Percentiles rank a stretch among this genome's conserved stretches.
Conservation (phyloP, 1,140 invertebrate species). For the Zophobas atratus region DNA sequence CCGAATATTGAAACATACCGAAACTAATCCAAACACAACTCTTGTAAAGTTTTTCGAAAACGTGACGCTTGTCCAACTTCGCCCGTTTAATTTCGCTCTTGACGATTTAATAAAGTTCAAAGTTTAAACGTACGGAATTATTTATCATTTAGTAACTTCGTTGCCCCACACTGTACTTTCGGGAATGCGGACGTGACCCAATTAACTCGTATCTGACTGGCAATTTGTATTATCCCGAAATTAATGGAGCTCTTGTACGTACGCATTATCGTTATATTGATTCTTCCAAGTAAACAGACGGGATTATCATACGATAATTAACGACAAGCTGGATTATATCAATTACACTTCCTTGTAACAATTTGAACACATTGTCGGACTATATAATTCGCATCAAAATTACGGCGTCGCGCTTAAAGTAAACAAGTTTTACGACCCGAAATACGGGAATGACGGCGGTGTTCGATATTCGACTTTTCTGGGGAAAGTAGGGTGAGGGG, state of each 20-base stretch:
- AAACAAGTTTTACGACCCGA: constrained; percentile 31
- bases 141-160: no score
- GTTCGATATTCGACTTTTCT: background rate
- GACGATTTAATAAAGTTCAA: no score
- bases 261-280: constrained; percentile 11
- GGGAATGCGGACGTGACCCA: constrained; percentile 29
- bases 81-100: no score
- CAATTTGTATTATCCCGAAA: constrained; percentile 23
- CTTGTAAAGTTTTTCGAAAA: no score
- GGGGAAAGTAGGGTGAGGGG: no score
- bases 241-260: constrained; percentile 28
- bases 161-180: background rate
- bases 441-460: background rate
- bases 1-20: no score
- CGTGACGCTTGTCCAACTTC: no score
- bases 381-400: background rate
- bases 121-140: no score
- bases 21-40: no score
- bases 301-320: constrained; percentile 17
- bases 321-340: constrained; percentile 16
- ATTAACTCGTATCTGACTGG: constrained; percentile 29
- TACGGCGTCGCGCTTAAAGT: constrained; percentile 9
- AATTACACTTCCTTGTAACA: constrained; percentile 27
- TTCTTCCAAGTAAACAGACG: constrained; percentile 31
- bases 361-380: constrained; percentile 33